Evolutionary conservation across 2,113 vertebrate species (phyloP), one percentile per base, ranked within the genome.

Genomic region (Nyctereutes procyonoides): DNA sequence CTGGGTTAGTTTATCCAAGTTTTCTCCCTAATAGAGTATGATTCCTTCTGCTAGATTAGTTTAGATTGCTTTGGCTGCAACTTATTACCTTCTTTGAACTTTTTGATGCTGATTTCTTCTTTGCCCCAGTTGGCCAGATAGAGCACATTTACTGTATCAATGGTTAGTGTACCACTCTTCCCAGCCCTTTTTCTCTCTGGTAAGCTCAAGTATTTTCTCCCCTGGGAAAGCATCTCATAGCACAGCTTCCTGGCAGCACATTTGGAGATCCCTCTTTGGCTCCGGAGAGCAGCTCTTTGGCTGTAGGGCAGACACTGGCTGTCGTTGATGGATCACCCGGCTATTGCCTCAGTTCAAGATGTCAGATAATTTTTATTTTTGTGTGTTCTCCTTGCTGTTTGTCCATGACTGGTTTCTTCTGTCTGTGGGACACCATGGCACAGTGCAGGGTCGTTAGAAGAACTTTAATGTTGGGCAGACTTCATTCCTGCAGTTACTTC

Each of bases 91-190:
- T 79, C 88, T 58, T 76, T 60, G 60, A 53, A 51, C 88, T 38
- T 69, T 14, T 5, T 51, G 60, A 67, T 38, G 10, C 82, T 86
- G 24, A 71, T 71, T 91, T 69, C 51, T 69, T 43, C 80, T 95
- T 48, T 51, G 80, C 32, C 73, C 19, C 16, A 8, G 3, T 53
- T 26, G 69, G 63, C 43, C 55, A 6, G 13, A 1, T 26, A 60
- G 60, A 90, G 28, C 5, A 4, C 26, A n/a, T 38, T 38, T 56
- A 86, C 5, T 9, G 1, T 20, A 4, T 26, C 24, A 0, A 0
- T 76, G 51, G 19, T 38, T 38, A 26, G 19, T 28, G 0, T 26
- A 15, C 14, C 11, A 14, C 56, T n/a, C 30, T 4, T 65, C 38
- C 32, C 81, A 38, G 32, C 32, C 26, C 14, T 55, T 55, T 30